phyloP scores from a whole-genome alignment of 2,113 vertebrate genomes.

The Cochlearius cochlearius region DNA sequence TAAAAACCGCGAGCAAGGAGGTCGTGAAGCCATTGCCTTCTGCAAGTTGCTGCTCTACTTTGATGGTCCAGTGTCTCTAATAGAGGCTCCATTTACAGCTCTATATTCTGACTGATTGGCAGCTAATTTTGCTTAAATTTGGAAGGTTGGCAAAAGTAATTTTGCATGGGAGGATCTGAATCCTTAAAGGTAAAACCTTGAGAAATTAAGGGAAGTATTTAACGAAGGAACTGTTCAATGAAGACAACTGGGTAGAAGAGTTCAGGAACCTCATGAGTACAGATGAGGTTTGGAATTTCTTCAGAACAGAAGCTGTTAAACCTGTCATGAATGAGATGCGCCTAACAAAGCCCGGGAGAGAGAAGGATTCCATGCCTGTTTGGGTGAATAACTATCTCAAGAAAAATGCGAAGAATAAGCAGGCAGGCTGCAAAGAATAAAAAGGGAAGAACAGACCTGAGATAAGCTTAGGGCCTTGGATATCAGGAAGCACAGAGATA shows the following conservation, averaged over 20 bases:
- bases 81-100: neutral
- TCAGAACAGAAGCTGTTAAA: neutral
- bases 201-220: neutral
- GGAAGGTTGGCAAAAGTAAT: neutral
- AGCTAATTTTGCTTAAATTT: neutral
- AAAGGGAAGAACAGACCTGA: neutral
- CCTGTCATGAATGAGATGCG: neutral
- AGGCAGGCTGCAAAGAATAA: neutral
- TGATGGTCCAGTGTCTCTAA: neutral
- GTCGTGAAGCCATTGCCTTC: neutral
- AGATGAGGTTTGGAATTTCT: neutral
- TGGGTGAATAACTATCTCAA: neutral
- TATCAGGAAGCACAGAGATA: neutral
- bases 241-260: neutral
- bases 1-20: neutral
- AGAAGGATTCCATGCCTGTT: neutral
- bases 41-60: neutral
- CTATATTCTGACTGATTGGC: neutral
- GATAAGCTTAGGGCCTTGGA: neutral
- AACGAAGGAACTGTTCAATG: neutral
- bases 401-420: neutral
- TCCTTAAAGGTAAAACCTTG: neutral
- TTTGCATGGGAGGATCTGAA: neutral
- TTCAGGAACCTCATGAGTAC: neutral
- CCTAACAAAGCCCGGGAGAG: neutral